These are phyloP conservation scores for Lepidurus apus DNA, from an alignment of 1,140 invertebrate species.

Conservation along the genomic window DNA sequence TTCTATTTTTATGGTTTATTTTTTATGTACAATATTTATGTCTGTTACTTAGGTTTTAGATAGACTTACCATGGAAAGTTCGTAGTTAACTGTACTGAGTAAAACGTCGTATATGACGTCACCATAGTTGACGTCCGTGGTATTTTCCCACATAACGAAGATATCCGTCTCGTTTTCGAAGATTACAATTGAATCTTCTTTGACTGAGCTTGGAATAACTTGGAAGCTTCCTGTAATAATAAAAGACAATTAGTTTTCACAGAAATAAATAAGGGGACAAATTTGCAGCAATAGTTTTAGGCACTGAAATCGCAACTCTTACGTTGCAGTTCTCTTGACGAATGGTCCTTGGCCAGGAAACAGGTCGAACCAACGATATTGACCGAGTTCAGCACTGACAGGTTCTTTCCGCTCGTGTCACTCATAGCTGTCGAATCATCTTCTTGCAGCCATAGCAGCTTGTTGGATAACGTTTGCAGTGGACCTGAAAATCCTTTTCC, in stretches of 20 bases:
- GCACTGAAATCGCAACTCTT: conserved; percentile 29
- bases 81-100: conserved; percentile 48
- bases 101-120: conserved; percentile 76
- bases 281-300: neutral
- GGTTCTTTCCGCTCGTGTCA: conserved; percentile 67
- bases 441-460: conserved; percentile 73
- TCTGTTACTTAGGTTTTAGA: neutral
- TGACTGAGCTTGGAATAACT: conserved; percentile 64
- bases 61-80: conserved; percentile 41
- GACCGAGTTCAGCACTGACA: conserved; percentile 61
- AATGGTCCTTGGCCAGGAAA: conserved; percentile 65
- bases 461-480: conserved; percentile 69
- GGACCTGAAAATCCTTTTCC: conserved; percentile 47
- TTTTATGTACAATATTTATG: too few species aligned
- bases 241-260: too few species aligned
- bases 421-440: conserved; percentile 67
- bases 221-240: conserved; percentile 39
- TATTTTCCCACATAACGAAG: conserved; percentile 70
- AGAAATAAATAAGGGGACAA: too few species aligned
- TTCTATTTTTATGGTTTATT: too few species aligned
- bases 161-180: conserved; percentile 62
- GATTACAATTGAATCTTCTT: conserved; percentile 56
- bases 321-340: conserved; percentile 55
- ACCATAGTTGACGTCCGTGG: conserved; percentile 67
- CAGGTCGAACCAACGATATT: conserved; percentile 59